These are phyloP conservation scores for Vulpes vulpes DNA, from an alignment of 2,113 vertebrate species.

Conservation along the genomic window DNA sequence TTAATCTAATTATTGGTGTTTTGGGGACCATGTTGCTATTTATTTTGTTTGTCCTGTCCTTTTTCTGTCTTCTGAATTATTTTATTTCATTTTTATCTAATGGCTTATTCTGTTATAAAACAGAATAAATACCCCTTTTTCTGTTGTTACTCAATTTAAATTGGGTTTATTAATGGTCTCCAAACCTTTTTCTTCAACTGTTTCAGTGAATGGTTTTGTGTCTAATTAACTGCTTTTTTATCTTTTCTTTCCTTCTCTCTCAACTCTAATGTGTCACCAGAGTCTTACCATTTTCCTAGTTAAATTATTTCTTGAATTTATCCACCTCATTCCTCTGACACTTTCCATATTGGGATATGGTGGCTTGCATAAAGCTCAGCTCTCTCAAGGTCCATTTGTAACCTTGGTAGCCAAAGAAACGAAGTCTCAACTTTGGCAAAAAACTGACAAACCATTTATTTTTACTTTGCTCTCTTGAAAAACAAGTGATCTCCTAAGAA, in stretches of 20 bases:
- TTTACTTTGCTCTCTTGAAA: conserved; percentile 19
- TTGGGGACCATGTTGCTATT: neutral
- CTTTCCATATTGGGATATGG: neutral
- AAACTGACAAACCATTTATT: neutral
- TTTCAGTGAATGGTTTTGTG: neutral
- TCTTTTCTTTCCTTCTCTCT: neutral
- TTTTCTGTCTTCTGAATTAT: neutral
- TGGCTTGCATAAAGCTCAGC: neutral
- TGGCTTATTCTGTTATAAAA: neutral
- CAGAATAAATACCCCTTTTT: neutral
- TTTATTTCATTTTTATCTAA: neutral
- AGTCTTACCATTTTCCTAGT: neutral
- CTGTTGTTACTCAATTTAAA: conserved; percentile 27
- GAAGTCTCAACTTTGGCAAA: neutral
- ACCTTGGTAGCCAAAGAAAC: neutral
- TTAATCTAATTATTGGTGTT: neutral
- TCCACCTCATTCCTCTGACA: neutral
- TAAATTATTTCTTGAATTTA: conserved; percentile 49
- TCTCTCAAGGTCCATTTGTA: neutral
- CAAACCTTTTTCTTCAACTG: neutral
- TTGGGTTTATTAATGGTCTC: neutral
- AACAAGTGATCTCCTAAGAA: neutral
- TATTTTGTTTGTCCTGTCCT: conserved; percentile 37
- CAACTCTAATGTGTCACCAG: neutral
- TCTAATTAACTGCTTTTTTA: neutral